Conservation (phyloP, 2,888 invertebrate genomes). For the Himalopsyche anomala region DNA sequence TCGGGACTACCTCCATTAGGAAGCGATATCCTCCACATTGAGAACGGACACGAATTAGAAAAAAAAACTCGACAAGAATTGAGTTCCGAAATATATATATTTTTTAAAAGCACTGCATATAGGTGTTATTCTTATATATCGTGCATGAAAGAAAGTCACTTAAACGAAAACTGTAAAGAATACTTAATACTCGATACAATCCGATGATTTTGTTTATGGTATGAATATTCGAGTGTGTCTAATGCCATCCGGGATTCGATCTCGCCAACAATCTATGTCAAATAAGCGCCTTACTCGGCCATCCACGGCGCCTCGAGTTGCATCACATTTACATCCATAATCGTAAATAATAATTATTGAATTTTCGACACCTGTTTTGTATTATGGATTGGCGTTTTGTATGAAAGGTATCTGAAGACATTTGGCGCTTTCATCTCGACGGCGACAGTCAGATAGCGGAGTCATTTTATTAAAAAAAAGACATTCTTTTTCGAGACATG, state of each 20-base stretch:
- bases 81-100: too few species aligned
- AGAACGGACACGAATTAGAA: too few species aligned
- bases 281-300: neutral
- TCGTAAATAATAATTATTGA: conserved; percentile 12
- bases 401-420: neutral
- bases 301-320: neutral
- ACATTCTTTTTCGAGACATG: neutral
- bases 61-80: too few species aligned
- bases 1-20: too few species aligned
- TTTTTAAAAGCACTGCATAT: too few species aligned
- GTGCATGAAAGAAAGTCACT: too few species aligned
- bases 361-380: conserved; percentile 28
- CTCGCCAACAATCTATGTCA: neutral
- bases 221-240: too few species aligned
- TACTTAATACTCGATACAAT: too few species aligned
- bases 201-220: too few species aligned
- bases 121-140: too few species aligned
- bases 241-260: conserved; percentile 25
- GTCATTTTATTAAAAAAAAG: neutral
- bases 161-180: too few species aligned
- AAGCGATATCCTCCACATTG: too few species aligned
- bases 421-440: conserved; percentile 13
- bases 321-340: neutral
- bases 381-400: conserved; percentile 30
- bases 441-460: conserved; percentile 2